These are phyloP conservation scores for Apocrypta bakeri DNA, from an alignment of 1,140 invertebrate genomes.

Conservation along the genomic window DNA sequence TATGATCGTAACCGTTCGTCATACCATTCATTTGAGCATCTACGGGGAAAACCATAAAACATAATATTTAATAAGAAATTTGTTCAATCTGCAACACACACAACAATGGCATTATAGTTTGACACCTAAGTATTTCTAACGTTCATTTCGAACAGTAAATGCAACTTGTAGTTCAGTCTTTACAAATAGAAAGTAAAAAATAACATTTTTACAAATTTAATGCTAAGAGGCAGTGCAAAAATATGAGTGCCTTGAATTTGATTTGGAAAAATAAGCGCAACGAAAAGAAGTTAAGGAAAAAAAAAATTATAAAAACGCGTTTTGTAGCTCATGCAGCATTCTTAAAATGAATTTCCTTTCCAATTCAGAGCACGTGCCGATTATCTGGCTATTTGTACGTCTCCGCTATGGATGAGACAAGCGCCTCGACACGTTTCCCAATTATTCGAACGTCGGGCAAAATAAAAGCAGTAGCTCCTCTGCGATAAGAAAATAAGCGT, in stretches of 20 bases:
- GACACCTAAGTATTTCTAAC: too few species aligned
- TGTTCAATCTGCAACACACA: neutral
- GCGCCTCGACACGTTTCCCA: neutral
- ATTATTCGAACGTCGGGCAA: neutral
- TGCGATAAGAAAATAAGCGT: neutral
- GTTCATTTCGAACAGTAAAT: too few species aligned
- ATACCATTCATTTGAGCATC: conserved; percentile 81
- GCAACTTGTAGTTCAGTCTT: too few species aligned
- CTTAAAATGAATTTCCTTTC: conserved; percentile 11
- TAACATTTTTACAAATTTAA: too few species aligned
- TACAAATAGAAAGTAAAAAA: too few species aligned
- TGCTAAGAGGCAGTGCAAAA: too few species aligned
- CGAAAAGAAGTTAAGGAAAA: neutral
- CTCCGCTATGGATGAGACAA: conserved; percentile 2
- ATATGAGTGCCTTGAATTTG: too few species aligned
- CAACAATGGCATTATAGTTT: too few species aligned
- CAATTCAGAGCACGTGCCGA: conserved; percentile 37
- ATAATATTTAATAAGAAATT: neutral
- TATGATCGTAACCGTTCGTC: conserved; percentile 81
- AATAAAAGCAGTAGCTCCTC: neutral
- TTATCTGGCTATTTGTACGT: conserved; percentile 15
- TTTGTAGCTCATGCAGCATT: neutral
- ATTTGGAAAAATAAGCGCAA: too few species aligned
- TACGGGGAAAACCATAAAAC: conserved; percentile 49
- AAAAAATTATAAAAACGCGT: neutral